These are phyloP conservation scores for Drosophila rellima DNA, from an alignment of 2,888 invertebrate species.

Conservation along the genomic window DNA sequence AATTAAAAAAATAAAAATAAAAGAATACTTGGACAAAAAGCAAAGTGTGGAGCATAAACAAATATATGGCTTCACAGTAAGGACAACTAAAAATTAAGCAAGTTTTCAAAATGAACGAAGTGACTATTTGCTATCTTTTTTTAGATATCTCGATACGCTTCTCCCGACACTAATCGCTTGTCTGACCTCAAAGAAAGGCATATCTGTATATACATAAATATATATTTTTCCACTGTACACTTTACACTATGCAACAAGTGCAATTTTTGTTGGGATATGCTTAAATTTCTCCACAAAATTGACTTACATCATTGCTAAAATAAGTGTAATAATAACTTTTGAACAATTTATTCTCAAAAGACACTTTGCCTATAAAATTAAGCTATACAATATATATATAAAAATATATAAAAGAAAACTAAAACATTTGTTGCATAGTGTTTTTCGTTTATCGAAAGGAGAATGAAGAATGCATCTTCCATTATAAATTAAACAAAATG, in stretches of 20 bases:
- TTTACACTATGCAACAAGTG: constrained; percentile 35
- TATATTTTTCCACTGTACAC: constrained; percentile 54
- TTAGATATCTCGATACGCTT: background rate
- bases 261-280: constrained; percentile 21
- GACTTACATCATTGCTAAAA: background rate
- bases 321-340: background rate
- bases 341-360: constrained; percentile 5
- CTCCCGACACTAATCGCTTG: background rate
- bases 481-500: constrained; percentile 29
- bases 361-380: constrained; percentile 27
- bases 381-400: constrained; percentile 10
- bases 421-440: constrained; percentile 29
- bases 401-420: background rate
- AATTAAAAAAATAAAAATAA: background rate
- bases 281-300: constrained; percentile 10
- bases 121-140: background rate
- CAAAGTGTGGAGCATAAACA: background rate
- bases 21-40: background rate
- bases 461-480: constrained; percentile 3
- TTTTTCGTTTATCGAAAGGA: constrained; percentile 13
- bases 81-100: background rate
- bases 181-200: constrained; percentile 5
- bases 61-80: background rate
- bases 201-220: constrained; percentile 32
- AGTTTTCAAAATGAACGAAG: background rate